phyloP scores from a whole-genome alignment of 2,797 vertebrate genomes.

The Limosa lapponica region DNA sequence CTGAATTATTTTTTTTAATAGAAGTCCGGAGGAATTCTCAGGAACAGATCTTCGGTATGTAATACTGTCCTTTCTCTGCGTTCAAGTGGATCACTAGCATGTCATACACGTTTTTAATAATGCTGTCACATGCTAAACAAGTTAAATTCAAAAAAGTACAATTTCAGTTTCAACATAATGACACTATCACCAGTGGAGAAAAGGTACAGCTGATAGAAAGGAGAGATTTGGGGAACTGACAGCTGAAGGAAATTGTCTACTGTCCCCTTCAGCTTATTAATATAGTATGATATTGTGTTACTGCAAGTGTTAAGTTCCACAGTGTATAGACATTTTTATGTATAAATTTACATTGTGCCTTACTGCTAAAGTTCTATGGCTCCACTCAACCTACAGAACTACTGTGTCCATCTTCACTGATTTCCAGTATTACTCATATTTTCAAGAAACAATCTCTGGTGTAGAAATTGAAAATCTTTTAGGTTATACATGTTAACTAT shows the following conservation, averaged over 20 bases:
- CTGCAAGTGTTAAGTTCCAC: not conserved
- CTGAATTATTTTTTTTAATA: not conserved
- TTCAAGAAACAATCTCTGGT: not conserved
- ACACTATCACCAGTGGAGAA: not conserved
- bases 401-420: not conserved
- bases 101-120: not conserved
- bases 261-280: not conserved
- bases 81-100: not conserved
- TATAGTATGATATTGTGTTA: not conserved
- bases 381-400: not conserved
- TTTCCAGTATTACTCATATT: not conserved
- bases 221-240: not conserved
- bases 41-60: not conserved
- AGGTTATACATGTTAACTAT: not conserved
- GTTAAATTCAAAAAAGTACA: not conserved
- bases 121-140: accelerated
- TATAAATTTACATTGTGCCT: not conserved
- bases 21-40: not conserved
- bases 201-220: not conserved
- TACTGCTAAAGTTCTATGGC: not conserved
- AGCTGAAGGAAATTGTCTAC: not conserved
- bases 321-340: not conserved
- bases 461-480: not conserved
- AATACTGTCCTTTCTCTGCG: not conserved
- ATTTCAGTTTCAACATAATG: not conserved